A percentile compares a stretch with the other conserved stretches of the same genome.
Conservation (phyloP, 2,888 invertebrate genomes). For the Nipponacmea schrenckii region DNA sequence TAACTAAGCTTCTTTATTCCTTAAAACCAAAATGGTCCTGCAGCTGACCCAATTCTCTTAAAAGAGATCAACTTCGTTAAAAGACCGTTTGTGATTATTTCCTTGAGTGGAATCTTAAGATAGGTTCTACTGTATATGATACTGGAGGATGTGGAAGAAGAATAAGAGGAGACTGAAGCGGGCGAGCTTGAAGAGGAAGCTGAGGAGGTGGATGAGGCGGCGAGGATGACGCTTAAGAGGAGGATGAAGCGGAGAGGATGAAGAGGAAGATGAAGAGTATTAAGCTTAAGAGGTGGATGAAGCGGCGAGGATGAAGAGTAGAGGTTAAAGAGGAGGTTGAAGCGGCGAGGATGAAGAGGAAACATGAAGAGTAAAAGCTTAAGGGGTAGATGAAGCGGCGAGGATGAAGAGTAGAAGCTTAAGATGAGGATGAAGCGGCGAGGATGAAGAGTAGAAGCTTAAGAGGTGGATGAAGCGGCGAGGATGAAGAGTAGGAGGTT, state of each 20-base stretch:
- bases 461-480: conserved; percentile 4
- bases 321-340: conserved; percentile 6
- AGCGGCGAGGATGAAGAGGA: conserved; percentile 10
- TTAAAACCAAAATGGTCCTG: too few relatives aligned
- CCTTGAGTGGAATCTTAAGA: too few relatives aligned
- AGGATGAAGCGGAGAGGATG: background rate
- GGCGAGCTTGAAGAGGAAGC: background rate
- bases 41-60: too few relatives aligned
- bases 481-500: conserved; percentile 8
- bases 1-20: too few relatives aligned
- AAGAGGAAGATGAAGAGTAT: background rate
- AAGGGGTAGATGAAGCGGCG: background rate
- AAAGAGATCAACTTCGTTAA: too few relatives aligned
- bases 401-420: conserved; percentile 14
- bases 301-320: background rate
- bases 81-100: too few relatives aligned
- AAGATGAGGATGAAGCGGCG: conserved; percentile 4
- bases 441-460: background rate
- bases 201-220: background rate
- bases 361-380: conserved; percentile 2
- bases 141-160: background rate
- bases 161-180: background rate
- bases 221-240: background rate
- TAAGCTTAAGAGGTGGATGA: background rate
- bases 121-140: background rate